Base-by-base conservation (phyloP, 1,140 invertebrate species). In the Myzus persicae region DNA sequence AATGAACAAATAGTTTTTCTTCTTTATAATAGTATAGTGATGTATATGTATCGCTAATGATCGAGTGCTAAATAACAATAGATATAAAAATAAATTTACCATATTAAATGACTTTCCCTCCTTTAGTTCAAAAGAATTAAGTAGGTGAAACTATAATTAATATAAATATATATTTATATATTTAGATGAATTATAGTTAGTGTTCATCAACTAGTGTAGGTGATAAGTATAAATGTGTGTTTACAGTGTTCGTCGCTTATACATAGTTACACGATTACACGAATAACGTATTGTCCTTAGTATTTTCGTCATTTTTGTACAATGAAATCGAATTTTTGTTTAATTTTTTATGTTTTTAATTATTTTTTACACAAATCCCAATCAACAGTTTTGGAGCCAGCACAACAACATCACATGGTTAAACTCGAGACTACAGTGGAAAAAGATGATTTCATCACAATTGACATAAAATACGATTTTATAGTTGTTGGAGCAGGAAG, bases 381-480 rank as follows among this genome's bases (percentile, higher is more conserved):
- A 92, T 81, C 91, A 5, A 84, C 91, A 48, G 4, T 38, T 26
- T 40, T 40, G 26, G 44, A 54, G 14, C 24, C 46, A 38, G 26
- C n/a, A 38, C 48, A 51, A 2, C 2, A 36, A 6, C 6, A 24
- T 36, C 0, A 5, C 18, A 9, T 38, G 18, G 5, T 26, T 38
- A 54, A 89, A 38, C 87, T 36, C 54, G 48, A 90, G 5, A n/a
- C 31, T 14, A 14, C 36, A 3, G 24, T 11, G 14, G 46, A 89
- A 89, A n/a, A 51, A 36, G 20, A 89, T 24, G 94, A 94, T 87
- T 93, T 89, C 3, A 89, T 90, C 8, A 82, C n/a, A 22, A 94
- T 94, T 94, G 96, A 96, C 94, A 95, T 95, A 7, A 96, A 96
- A 94, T 98, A 98, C 95, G 94, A 94, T 89, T 94, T 94, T 93